Evolutionary conservation across 2,113 vertebrate genomes (phyloP).

Genomic region (Platichthys flesus): DNA sequence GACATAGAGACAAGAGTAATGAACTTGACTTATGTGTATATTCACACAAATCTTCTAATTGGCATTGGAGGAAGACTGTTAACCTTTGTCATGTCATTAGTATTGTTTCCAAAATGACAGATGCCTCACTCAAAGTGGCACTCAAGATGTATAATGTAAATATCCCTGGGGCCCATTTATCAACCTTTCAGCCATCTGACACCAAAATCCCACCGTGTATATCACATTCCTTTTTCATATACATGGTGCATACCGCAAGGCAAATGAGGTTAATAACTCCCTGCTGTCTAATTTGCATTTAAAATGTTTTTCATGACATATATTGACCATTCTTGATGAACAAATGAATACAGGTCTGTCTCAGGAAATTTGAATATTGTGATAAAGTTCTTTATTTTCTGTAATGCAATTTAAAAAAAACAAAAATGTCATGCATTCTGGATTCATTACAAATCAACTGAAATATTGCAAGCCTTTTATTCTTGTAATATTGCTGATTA

Average conservation of each 20-base stretch:
- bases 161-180: background rate
- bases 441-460: no score
- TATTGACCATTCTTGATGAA: conserved; percentile 18
- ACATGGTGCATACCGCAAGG: conserved; percentile 11
- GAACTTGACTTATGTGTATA: conserved; percentile 12
- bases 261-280: conserved; percentile 30
- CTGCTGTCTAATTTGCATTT: conserved; percentile 43
- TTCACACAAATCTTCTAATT: background rate
- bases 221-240: conserved; percentile 6
- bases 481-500: no score
- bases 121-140: conserved; percentile 15
- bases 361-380: no score
- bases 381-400: no score
- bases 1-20: conserved; percentile 8
- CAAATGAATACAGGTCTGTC: conserved; percentile 40
- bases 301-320: conserved; percentile 23
- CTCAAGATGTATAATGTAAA: background rate
- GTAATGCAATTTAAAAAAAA: no score
- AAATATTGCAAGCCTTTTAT: no score
- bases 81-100: conserved; percentile 1
- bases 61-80: background rate
- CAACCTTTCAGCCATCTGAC: background rate
- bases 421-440: no score
- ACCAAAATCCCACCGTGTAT: background rate
- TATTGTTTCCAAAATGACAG: conserved; percentile 26